Evolutionary conservation across 2,888 invertebrate species (phyloP), one percentile per base, ranked within the genome.

Genomic region (Idaea dimidiata): DNA sequence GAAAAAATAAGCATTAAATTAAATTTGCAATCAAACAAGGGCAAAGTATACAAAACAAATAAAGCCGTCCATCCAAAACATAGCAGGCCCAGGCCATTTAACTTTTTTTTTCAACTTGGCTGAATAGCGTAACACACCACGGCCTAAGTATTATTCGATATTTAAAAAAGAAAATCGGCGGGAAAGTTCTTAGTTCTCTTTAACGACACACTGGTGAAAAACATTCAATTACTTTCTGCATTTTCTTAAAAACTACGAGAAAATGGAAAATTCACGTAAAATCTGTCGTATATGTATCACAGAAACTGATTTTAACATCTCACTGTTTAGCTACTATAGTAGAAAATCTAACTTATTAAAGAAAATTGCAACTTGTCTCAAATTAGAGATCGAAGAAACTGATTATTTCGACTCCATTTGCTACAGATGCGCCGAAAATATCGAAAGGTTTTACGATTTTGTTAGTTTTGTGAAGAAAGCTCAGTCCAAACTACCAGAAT

Each of bases 401-500:
- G 89, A 91, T 69, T 63, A 67, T n/a, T 68, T 87, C 58, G 79
- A 79, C 58, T 84, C 86, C 1, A 87, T 91, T 62, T 91, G 91
- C 73, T 87, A 83, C 75, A 87, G 80, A 76, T 91, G 90, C 69
- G 84, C 87, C 7, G 84, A 82, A 61, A 88, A 81, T 59, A 77
- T 91, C 18, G 89, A 90, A 71, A 84, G 80, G 68, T 88, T 84
- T 74, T 84, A 89, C 76, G 84, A 88, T 69, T 91, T 86, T 73
- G 72, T 81, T 57, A 78, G 67, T 63, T 76, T 72, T 58, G 80
- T 90, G 54, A 88, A 83, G 65, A 86, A 89, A 78, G 80, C 81
- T 55, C 90, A 91, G 68, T 76, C 72, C 3, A 80, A 79, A 67
- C 66, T 73, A 16, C 70, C 67, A 1, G 77, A 79, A 32, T 76